Evolutionary conservation across 2,888 invertebrate species (phyloP), one percentile per base, ranked within the genome.

Genomic region (Julus scandinavius): DNA sequence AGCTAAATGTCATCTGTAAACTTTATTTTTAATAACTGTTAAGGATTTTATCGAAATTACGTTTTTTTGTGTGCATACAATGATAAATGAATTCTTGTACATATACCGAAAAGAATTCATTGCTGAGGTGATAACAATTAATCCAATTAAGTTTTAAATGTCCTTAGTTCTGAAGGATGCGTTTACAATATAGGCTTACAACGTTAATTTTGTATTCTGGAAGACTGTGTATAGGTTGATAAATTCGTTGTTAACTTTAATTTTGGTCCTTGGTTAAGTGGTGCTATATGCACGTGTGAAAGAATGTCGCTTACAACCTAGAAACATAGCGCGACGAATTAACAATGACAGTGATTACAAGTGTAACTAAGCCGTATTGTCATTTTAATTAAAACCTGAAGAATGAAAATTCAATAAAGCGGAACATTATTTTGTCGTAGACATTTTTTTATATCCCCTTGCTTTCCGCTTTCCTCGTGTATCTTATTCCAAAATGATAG

Each of bases 301-400:
- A 38, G 80, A 80, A 80, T 80, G 80, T 38, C 13, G 29, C 9
- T 80, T 80, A 38, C 29, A 38, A 9, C 38, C 38, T 80, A 38
- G 80, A 29, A 80, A 80, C 11, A 72, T 72, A 20, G 29, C 20
- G 2, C 29, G n/a, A 72, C 72, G 72, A 72, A 72, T 72, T 72
- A 72, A 20, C 72, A 72, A 29, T 72, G 72, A 72, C 72, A 72
- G 72, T 72, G 72, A 72, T 72, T 72, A 72, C 72, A 20, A 5
- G 72, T 20, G 72, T 29, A 20, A 29, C 72, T 72, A 72, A 72
- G 20, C 29, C 72, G 20, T 72, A 29, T 72, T 72, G 72, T 29
- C 29, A 29, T 72, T 72, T 72, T 72, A 72, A 29, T 72, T 72
- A 72, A 72, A 72, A 72, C 72, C 29, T 20, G 9, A 29, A 20